Evolutionary conservation across 2,888 invertebrate species (phyloP), one percentile per base, ranked within the genome.

Genomic region (Mellilla xanthometata): DNA sequence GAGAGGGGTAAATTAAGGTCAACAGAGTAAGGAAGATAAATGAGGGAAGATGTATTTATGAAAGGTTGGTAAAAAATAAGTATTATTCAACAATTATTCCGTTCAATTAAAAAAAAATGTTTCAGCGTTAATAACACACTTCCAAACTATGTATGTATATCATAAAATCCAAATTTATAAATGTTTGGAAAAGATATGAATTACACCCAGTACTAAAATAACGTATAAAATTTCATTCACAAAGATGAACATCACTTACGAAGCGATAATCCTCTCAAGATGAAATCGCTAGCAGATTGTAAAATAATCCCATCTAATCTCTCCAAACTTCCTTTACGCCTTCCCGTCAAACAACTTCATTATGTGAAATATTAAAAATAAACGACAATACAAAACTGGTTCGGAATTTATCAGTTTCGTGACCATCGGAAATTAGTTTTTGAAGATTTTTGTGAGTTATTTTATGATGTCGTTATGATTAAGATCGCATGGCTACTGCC

Each of bases 391-490:
- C 59, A 55, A 60, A 63, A 67, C 62, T 58, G 39, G 60, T 64
- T 59, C 44, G 32, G 23, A 40, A 31, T n/a, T n/a, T n/a, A n/a
- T n/a, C n/a, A n/a, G 24, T n/a, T 46, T 47, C 61, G 56, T 64
- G 60, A 60, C 64, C 63, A 54, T 46, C 62, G 59, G 65, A 71
- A 72, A 71, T 72, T 67, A 65, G 67, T 64, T 67, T 62, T 30
- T 31, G 58, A 54, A 58, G 56, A 53, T 64, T 61, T 52, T 58
- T 60, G 38, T 52, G 60, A 49, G 41, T 19, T 9, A 32, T 65
- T 71, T 66, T 68, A 64, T 65, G 60, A 61, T 58, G 58, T 56
- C 59, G 50, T 57, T 52, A 54, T 62, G 64, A 74, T 77, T 67
- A 68, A 62, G 66, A 68, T 71, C 68, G 61, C 61, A 76, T 36